Evolutionary conservation across 2,888 invertebrate species (phyloP).

Genomic region (Margaritifera margaritifera): DNA sequence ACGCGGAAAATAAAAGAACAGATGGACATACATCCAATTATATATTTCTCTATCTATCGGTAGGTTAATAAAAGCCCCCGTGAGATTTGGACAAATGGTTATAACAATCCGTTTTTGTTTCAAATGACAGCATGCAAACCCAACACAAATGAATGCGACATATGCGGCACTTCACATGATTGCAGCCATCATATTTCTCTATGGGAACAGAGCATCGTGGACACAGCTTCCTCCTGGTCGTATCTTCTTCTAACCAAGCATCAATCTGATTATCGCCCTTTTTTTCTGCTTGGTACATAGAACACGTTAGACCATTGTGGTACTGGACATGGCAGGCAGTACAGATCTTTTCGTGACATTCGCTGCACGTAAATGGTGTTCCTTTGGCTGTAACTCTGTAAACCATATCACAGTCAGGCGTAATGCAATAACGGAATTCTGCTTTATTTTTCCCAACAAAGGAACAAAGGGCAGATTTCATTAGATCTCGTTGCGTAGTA

Average conservation of each 20-base stretch:
- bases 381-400: conserved; percentile 47
- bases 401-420: conserved; percentile 62
- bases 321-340: conserved; percentile 55
- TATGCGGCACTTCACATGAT: conserved; percentile 55
- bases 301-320: conserved; percentile 61
- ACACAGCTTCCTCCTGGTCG: conserved; percentile 48
- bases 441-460: conserved; percentile 44
- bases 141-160: conserved; percentile 64
- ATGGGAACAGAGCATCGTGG: conserved; percentile 57
- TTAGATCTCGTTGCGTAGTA: conserved; percentile 26
- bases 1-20: too few relatives aligned
- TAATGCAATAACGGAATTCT: conserved; percentile 56
- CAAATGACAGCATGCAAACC: conserved; percentile 27
- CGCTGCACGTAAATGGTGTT: conserved; percentile 42
- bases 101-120: too few relatives aligned
- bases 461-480: conserved; percentile 42
- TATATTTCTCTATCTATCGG: too few relatives aligned
- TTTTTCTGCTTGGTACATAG: conserved; percentile 39
- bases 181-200: conserved; percentile 63
- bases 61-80: too few relatives aligned
- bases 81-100: too few relatives aligned
- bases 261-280: conserved; percentile 31
- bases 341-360: conserved; percentile 50
- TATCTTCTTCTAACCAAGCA: conserved; percentile 47
- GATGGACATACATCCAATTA: too few relatives aligned